phyloP scores from a whole-genome alignment of 1,140 invertebrate species.

The Conopomorpha cramerella region DNA sequence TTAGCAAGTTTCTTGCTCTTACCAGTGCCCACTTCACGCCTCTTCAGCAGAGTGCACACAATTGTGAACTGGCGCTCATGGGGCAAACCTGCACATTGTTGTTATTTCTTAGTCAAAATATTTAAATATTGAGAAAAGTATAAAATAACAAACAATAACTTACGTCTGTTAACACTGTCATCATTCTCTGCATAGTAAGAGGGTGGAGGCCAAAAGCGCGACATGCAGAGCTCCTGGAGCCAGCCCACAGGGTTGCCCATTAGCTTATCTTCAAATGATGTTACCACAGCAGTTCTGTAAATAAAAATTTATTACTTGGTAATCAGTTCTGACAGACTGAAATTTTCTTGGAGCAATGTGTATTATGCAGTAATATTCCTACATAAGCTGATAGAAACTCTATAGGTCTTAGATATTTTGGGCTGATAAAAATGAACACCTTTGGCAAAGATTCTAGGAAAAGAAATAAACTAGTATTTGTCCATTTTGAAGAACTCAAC shows the following conservation, averaged over 20 bases:
- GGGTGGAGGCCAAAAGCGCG: constrained; percentile 90
- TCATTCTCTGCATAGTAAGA: constrained; percentile 90
- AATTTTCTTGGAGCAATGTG: neutral
- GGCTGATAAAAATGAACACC: no score
- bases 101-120: no score
- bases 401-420: no score
- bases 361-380: no score
- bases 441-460: no score
- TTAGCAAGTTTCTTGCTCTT: constrained; percentile 97
- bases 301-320: constrained; percentile 5
- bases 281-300: constrained; percentile 34
- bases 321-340: neutral
- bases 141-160: constrained; percentile 11
- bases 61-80: constrained; percentile 94
- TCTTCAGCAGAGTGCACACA: constrained; percentile 83
- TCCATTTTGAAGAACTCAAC: no score
- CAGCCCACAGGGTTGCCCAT: constrained; percentile 93
- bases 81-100: constrained; percentile 79
- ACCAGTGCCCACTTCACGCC: constrained; percentile 80
- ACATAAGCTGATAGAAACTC: no score
- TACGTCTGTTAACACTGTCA: constrained; percentile 52
- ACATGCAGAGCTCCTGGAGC: constrained; percentile 96
- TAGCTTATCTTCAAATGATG: constrained; percentile 68
- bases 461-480: no score
- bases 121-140: no score